phyloP scores from a whole-genome alignment of 1,140 invertebrate genomes.

The Druon quercuslanigerum region DNA sequence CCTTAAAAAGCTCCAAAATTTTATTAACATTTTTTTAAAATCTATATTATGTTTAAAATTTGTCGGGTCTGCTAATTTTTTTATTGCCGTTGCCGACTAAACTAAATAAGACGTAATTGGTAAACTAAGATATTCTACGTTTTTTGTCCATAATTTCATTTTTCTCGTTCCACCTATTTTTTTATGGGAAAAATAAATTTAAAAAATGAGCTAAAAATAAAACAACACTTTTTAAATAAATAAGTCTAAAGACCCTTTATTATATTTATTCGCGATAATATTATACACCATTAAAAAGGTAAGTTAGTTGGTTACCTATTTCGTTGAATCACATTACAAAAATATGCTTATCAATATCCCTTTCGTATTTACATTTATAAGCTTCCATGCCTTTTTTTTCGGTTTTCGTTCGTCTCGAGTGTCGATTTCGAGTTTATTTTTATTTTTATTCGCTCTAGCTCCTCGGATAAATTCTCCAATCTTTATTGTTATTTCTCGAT shows the following conservation, averaged over 20 bases:
- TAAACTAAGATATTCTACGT: too few relatives aligned
- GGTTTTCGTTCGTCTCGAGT: conserved; percentile 37
- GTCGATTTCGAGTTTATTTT: conserved; percentile 11
- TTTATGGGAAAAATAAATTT: too few relatives aligned
- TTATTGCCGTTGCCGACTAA: too few relatives aligned
- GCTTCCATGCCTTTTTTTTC: background rate
- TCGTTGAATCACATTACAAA: conserved; percentile 53
- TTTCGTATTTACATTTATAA: conserved; percentile 37
- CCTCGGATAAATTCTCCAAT: conserved; percentile 36
- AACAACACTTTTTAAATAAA: background rate
- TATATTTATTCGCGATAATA: conserved; percentile 59
- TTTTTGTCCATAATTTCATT: too few relatives aligned
- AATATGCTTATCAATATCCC: conserved; percentile 35
- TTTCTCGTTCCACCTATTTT: too few relatives aligned
- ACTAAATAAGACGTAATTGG: too few relatives aligned
- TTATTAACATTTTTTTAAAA: too few relatives aligned
- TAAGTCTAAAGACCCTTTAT: conserved; percentile 30
- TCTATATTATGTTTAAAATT: too few relatives aligned
- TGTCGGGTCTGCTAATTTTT: too few relatives aligned
- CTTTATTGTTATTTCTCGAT: conserved; percentile 30
- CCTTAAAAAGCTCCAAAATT: too few relatives aligned
- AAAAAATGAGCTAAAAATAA: background rate
- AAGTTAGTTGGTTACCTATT: conserved; percentile 59
- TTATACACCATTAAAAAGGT: conserved; percentile 67
- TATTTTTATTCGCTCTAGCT: background rate